phyloP scores from a whole-genome alignment of 1,140 invertebrate species.

The Adelges cooleyi region DNA sequence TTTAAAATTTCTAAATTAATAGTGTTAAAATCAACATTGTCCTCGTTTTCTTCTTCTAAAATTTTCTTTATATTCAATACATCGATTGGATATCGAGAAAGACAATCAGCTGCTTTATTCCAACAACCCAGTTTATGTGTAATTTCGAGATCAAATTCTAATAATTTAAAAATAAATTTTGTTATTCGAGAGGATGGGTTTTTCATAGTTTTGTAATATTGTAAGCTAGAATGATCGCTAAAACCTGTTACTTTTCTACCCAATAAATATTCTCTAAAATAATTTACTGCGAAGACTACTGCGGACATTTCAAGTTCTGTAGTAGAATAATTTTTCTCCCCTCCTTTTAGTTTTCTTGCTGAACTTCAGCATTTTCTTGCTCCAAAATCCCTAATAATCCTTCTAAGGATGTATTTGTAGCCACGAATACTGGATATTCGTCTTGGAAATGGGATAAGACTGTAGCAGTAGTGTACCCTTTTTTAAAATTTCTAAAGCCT shows the following conservation, averaged over 20 bases:
- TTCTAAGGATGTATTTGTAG: neutral
- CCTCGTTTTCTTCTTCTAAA: neutral
- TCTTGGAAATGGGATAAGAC: neutral
- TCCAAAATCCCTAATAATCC: neutral
- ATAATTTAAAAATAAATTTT: neutral
- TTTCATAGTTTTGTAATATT: slow-evolving; percentile 3
- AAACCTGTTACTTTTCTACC: neutral
- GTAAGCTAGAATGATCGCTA: neutral
- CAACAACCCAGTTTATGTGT: slow-evolving; percentile 38
- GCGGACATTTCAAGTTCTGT: neutral
- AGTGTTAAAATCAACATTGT: neutral
- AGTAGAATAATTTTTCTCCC: neutral
- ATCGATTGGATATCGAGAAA: neutral
- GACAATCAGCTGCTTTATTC: slow-evolving; percentile 48
- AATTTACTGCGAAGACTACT: neutral
- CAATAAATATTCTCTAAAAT: neutral
- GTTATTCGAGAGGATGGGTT: neutral
- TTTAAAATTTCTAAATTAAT: neutral
- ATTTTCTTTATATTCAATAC: neutral
- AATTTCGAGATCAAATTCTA: neutral
- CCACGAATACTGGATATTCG: neutral
- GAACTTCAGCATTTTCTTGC: neutral
- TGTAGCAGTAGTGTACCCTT: neutral
- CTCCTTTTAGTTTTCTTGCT: neutral
- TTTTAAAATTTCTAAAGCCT: neutral